phyloP scores from a whole-genome alignment of 2,888 invertebrate species.

The Habroteleia sp. region DNA sequence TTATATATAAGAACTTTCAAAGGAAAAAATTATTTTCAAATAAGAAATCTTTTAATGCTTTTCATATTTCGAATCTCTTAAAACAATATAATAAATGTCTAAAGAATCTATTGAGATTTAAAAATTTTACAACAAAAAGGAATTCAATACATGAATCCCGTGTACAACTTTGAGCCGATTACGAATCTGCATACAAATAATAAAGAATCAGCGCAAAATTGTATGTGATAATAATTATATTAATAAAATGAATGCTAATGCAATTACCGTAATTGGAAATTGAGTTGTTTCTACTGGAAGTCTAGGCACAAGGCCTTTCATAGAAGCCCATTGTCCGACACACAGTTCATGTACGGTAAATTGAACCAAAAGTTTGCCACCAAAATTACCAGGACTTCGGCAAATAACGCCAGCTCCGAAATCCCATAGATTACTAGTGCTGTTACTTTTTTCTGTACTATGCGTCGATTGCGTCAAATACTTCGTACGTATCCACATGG shows the following conservation, averaged over 20 bases:
- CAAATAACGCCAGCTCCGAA: slow-evolving; percentile 81
- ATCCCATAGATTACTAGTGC: slow-evolving; percentile 71
- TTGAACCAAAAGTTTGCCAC: slow-evolving; percentile 86
- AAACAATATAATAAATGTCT: too few species aligned
- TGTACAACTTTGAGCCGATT: too few species aligned
- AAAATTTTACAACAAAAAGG: too few species aligned
- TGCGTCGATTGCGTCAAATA: slow-evolving; percentile 58
- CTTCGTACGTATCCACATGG: slow-evolving; percentile 82
- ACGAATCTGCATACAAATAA: too few species aligned
- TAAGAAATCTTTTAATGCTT: too few species aligned
- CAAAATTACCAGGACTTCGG: slow-evolving; percentile 87
- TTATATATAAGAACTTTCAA: too few species aligned
- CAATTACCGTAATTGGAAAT: slow-evolving; percentile 8
- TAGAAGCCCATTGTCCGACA: slow-evolving; percentile 90
- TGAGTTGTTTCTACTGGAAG: slow-evolving; percentile 82
- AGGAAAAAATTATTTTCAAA: too few species aligned
- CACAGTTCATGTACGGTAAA: slow-evolving; percentile 88
- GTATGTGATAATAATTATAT: neutral
- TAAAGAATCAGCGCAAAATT: too few species aligned
- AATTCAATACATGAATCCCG: too few species aligned
- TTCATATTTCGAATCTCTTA: too few species aligned
- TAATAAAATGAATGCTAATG: too few species aligned
- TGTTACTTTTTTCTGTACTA: slow-evolving; percentile 13
- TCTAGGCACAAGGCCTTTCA: slow-evolving; percentile 86
- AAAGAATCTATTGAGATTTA: too few species aligned